These are phyloP conservation scores for Xiphophorus birchmanni DNA, from an alignment of 2,797 vertebrate species.

Conservation along the genomic window DNA sequence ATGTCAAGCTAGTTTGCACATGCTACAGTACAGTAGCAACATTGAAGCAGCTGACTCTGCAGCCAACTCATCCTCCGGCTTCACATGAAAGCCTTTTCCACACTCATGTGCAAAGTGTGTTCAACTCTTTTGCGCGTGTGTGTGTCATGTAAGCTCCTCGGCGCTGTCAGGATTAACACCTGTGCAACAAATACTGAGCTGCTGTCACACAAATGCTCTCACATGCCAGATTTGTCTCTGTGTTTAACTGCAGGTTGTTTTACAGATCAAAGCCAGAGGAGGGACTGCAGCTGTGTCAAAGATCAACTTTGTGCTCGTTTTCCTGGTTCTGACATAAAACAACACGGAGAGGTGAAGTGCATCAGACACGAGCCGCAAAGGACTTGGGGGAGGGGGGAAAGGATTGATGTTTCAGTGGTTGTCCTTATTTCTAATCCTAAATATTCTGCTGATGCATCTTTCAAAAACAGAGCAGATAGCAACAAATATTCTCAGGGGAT, in stretches of 20 bases:
- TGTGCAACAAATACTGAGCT: constrained; percentile 57
- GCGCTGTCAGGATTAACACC: constrained; percentile 72
- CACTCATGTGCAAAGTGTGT: constrained; percentile 36
- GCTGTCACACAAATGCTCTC: constrained; percentile 49
- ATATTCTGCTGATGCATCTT: constrained; percentile 20
- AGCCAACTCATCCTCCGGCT: constrained; percentile 25
- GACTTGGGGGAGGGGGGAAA: not conserved
- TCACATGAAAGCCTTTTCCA: constrained; percentile 52
- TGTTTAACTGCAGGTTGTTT: constrained; percentile 22
- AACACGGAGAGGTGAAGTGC: constrained; percentile 26
- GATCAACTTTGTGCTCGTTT: constrained; percentile 29
- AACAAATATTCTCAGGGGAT: constrained; percentile 53
- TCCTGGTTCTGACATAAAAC: constrained; percentile 7
- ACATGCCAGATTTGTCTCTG: constrained; percentile 41
- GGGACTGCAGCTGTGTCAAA: constrained; percentile 32
- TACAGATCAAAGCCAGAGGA: constrained; percentile 25
- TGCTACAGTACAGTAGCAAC: constrained; percentile 11
- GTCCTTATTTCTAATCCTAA: not conserved
- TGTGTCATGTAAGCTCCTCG: constrained; percentile 59
- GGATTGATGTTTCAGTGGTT: not conserved
- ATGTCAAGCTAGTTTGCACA: constrained; percentile 26
- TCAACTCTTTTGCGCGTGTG: constrained; percentile 15
- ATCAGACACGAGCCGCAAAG: constrained; percentile 35
- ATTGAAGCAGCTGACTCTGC: constrained; percentile 19
- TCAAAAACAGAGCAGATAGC: constrained; percentile 45